Conservation (phyloP, 2,797 vertebrate genomes). For the Xiphorhynchus erythropygius region DNA sequence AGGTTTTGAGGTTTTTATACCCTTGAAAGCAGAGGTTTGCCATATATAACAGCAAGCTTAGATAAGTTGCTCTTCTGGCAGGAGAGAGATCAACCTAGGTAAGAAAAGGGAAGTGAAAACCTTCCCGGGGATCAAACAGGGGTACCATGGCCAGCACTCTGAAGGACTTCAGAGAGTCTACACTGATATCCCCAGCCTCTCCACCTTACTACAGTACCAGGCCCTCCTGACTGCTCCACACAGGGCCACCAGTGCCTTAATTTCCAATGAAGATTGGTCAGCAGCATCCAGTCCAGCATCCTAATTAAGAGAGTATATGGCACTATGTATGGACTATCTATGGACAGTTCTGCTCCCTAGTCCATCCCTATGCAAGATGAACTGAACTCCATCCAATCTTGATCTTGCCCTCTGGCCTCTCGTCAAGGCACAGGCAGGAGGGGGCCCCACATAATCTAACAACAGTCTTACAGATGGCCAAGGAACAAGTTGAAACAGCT, state of each 20-base stretch:
- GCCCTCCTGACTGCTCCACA: background rate
- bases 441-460: background rate
- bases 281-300: background rate
- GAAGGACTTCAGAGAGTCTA: background rate
- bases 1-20: background rate
- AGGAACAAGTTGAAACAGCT: background rate
- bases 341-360: background rate
- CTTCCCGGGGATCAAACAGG: rapidly evolving
- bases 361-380: background rate
- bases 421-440: background rate
- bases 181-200: background rate
- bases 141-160: background rate
- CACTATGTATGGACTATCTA: background rate
- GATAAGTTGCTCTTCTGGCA: background rate
- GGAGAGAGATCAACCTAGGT: background rate
- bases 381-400: background rate
- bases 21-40: background rate
- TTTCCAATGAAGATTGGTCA: background rate
- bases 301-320: background rate
- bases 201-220: background rate
- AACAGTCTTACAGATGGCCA: background rate
- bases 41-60: background rate
- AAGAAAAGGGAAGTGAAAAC: background rate
- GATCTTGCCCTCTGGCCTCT: background rate
- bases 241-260: background rate